Percentiles rank a stretch among this genome's conserved stretches.
Evolutionary conservation across 1,140 invertebrate species (phyloP).

Genomic region (Meteorus sp.): DNA sequence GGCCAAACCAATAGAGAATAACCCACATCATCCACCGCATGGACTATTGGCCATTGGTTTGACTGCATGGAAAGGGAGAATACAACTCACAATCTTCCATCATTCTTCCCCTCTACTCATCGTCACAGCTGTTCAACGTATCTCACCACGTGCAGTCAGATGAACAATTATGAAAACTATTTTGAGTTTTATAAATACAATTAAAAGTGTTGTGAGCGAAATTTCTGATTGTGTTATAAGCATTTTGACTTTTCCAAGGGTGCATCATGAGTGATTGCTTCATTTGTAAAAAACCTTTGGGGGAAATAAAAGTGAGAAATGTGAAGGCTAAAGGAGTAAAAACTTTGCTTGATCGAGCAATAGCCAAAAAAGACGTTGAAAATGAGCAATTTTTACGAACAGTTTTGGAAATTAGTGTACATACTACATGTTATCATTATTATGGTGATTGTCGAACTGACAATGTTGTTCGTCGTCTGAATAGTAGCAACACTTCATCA

Average conservation of each 20-base stretch:
- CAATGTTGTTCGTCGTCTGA: neutral
- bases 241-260: neutral
- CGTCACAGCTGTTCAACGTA: too few species aligned
- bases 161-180: too few species aligned
- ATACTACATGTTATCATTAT: neutral
- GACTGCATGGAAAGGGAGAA: too few species aligned
- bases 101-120: too few species aligned
- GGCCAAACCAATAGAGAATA: too few species aligned
- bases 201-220: too few species aligned
- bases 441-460: neutral
- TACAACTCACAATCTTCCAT: too few species aligned
- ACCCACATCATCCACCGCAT: too few species aligned
- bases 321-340: constrained; percentile 4
- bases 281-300: constrained; percentile 1
- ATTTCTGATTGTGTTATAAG: constrained; percentile 37
- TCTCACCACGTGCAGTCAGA: too few species aligned
- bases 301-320: neutral
- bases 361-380: neutral
- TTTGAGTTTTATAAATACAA: too few species aligned
- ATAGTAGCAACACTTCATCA: neutral
- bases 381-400: neutral
- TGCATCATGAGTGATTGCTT: constrained; percentile 1
- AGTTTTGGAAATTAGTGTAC: neutral
- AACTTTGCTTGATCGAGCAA: neutral
- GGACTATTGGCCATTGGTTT: too few species aligned